Evolutionary conservation across 2,888 invertebrate genomes (phyloP).

Genomic region (Nysson spinosus): DNA sequence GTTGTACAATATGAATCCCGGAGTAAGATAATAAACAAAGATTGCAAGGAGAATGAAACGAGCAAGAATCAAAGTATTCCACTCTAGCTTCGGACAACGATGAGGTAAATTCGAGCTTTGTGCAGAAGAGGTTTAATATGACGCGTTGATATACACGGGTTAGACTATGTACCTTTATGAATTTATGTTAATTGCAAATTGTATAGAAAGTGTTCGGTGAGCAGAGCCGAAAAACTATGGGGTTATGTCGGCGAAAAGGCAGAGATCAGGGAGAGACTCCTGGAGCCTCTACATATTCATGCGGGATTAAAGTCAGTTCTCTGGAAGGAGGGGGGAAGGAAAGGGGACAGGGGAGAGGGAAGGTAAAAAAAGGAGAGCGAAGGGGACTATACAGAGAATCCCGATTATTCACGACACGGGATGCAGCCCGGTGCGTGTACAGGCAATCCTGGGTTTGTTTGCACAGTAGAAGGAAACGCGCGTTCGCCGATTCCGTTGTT

Average conservation of each 20-base stretch:
- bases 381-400: conserved; percentile 50
- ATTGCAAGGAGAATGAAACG: too few relatives aligned
- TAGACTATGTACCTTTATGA: conserved; percentile 13
- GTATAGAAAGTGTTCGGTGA: conserved; percentile 34
- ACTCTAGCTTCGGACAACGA: too few relatives aligned
- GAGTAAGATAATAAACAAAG: too few relatives aligned
- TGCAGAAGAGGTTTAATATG: too few relatives aligned
- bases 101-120: too few relatives aligned
- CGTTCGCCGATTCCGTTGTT: conserved; percentile 54
- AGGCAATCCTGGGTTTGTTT: conserved; percentile 53
- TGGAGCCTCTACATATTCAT: conserved; percentile 69
- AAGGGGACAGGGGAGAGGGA: conserved; percentile 42
- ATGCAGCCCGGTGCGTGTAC: conserved; percentile 17
- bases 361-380: conserved; percentile 39
- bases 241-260: conserved; percentile 37
- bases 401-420: conserved; percentile 70
- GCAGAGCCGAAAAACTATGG: conserved; percentile 30
- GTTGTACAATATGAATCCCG: too few relatives aligned
- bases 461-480: conserved; percentile 40
- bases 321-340: conserved; percentile 43
- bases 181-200: conserved; percentile 52
- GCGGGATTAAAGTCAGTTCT: conserved; percentile 66
- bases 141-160: too few relatives aligned
- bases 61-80: too few relatives aligned
- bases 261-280: conserved; percentile 15